Base-by-base conservation (phyloP, 92 coral and sea anemone species). In the Parazoanthus darwini region DNA sequence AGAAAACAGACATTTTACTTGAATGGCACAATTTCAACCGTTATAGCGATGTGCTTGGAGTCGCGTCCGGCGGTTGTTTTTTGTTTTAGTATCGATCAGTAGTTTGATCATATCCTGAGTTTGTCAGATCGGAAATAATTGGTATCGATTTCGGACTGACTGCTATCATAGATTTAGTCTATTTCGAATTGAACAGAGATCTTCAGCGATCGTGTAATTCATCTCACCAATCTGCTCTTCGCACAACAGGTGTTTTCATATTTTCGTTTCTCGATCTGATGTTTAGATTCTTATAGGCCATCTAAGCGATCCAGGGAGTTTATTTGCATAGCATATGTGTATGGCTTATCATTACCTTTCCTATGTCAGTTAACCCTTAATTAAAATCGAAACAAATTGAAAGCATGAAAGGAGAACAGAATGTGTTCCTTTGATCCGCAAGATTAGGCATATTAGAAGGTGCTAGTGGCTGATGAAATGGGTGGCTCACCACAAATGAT, bases 161-260 rank as follows among this genome's bases (percentile, higher is more conserved):
- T 58, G 20, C 68, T 84, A 73, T 84, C 87, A 84, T 80, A 33
- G 72, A 80, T 72, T 54, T 16, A 22, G 8, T 33, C 46, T 50
- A 6, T 35, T 58, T 68, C 79, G 35, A 23, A 16, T 20, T 51
- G n/a, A 26, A 72, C 66, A n/a, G 68, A 44, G 78, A 87, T 92
- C 77, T 89, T 48, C 43, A 54, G 72, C 43, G 85, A 89, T 91
- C 92, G 59, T 89, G 91, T 86, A 85, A 91, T 92, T 68, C 92
- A 91, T 91, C 66, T 80, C 8, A 80, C 33, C 85, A 54, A 5
- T 48, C 44, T 6, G 7, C 9, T 43, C 48, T 56, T 46, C 78
- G 75, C 8, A 88, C 66, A 92, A 90, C 94, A 93, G 96, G 94
- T 92, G 96, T 92, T 92, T 88, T 88, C 36, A 86, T 85, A 85